Evolutionary conservation across 2,888 invertebrate genomes (phyloP), one percentile per base, ranked within the genome.

Genomic region (Cerceris ruficornis): DNA sequence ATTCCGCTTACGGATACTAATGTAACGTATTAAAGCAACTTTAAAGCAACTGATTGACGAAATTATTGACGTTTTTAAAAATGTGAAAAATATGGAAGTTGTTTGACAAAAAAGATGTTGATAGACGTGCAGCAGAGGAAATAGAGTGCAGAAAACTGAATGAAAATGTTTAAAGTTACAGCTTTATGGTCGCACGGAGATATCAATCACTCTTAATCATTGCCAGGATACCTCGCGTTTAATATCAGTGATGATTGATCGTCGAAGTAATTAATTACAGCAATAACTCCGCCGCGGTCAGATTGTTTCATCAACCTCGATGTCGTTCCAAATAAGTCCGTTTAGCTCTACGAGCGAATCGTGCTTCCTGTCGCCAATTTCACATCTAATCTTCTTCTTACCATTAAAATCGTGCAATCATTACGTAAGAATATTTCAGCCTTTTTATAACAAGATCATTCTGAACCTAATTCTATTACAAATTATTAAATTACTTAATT

Each of bases 151-250:
- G 17, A 28, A 7, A 9, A 28, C n/a, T 28, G 13, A 7, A 54
- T 54, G 28, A 54, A 7, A 54, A 54, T 15, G 8, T 54, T 54
- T 15, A 7, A 54, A n/a, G 9, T 8, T 42, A 42, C 14, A 13
- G 43, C 14, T 42, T n/a, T 7, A 43, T 60, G 7, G 41, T 43
- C 6, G 55, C 39, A 17, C 5, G 6, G 52, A 59, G 15, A 15
- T 67, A 76, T 70, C 77, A 69, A 77, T 77, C 76, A 64, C 46
- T 64, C 77, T 76, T 77, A 64, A 77, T 75, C 70, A 68, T 52
- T 71, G 39, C 68, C 71, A 67, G 64, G 50, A 65, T 11, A 49
- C 65, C 49, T 39, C 64, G 43, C 77, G 71, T 77, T 78, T 72
- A 78, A 68, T 15, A 68, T 76, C 78, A 39, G 28, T n/a, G 62